Base-by-base conservation (phyloP, 1,140 invertebrate species). In the Zeugodacus cucurbitae region DNA sequence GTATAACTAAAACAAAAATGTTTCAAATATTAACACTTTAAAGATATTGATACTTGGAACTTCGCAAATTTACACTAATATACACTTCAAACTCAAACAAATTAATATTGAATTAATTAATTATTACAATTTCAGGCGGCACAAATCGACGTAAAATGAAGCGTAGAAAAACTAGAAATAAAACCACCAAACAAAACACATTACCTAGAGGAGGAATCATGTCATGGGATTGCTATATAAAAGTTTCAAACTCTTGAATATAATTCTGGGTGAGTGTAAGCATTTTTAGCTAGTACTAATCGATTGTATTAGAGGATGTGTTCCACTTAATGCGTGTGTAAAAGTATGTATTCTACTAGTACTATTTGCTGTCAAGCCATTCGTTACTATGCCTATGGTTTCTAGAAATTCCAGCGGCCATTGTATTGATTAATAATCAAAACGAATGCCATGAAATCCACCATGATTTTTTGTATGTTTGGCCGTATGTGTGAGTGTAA, bases 141-240 rank as follows among this genome's bases (percentile, higher is more conserved):
- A 85, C 58, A 70, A 87, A 89, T 87, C 54, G 37, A 85, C 87
- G 78, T 90, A 93, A 91, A 89, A 93, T 93, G 92, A 93, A 93
- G 88, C 92, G 92, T 93, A 93, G 92, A 90, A 93, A 93, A 93
- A 91, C 89, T 89, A 82, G 54, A 78, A 87, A 87, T 90, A 59
- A 88, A 54, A 88, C 78, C 59, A 89, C 88, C 88, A 89, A 87
- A 90, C 88, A 88, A 91, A 90, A 89, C 74, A 82, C 74, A 74
- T 89, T 87, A 89, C 89, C 90, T 89, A 90, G 89, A 89, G 87
- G 88, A 92, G 91, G 90, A 93, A 91, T 91, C 92, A 93, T 93
- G 92, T 93, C 92, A 93, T 93, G 92, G 92, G 92, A 93, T 93
- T 93, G 91, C 91, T 93, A 92, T 91, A 93, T 93, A 93, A 93